phyloP scores from a whole-genome alignment of 2,113 vertebrate genomes.

The Ciconia maguari region DNA sequence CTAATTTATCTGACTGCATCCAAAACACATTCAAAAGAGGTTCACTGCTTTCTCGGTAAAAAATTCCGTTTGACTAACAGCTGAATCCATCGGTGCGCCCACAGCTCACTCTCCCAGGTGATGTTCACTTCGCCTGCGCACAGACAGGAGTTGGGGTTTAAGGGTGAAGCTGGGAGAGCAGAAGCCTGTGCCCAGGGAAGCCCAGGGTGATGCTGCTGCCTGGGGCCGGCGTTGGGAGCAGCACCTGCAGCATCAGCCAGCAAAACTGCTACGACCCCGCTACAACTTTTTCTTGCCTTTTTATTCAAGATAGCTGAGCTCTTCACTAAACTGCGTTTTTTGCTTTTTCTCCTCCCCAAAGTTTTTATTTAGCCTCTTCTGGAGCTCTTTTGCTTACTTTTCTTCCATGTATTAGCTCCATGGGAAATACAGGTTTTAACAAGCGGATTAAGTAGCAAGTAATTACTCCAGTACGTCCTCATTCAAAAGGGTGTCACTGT shows the following conservation, averaged over 20 bases:
- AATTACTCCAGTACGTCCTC: not conserved
- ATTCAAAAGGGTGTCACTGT: slow-evolving; percentile 8
- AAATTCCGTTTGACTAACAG: not conserved
- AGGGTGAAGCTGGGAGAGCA: not conserved
- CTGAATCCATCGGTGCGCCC: not conserved
- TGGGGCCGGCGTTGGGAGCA: not conserved
- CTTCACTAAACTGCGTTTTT: not conserved
- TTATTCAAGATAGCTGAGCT: not conserved
- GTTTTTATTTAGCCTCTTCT: not conserved
- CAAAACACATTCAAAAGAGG: not conserved
- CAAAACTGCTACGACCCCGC: not conserved
- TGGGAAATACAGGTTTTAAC: not conserved
- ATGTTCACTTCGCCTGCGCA: not conserved
- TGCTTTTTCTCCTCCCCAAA: not conserved
- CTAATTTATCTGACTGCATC: not conserved
- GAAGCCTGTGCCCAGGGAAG: not conserved
- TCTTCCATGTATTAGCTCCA: not conserved
- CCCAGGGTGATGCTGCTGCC: not conserved
- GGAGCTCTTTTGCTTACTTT: not conserved
- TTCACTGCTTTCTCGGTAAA: not conserved
- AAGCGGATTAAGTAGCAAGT: not conserved
- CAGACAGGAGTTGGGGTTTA: not conserved
- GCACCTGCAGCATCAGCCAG: not conserved
- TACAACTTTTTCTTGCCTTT: not conserved
- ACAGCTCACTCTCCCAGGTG: rapidly evolving